phyloP scores from a whole-genome alignment of 2,888 invertebrate species.

The Aphodius sticticus region DNA sequence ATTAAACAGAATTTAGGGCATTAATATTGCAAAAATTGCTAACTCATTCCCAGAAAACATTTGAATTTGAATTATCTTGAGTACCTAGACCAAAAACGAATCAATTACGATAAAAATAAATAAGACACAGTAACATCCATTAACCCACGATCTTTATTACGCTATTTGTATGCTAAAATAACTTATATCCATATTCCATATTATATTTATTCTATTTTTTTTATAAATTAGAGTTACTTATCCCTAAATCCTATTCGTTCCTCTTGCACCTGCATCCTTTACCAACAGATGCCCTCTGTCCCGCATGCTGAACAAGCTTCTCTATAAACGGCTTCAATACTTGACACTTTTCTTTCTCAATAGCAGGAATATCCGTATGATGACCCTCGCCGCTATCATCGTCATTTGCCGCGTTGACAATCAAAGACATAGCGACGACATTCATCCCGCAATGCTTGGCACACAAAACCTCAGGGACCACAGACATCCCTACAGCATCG shows the following conservation, averaged over 20 bases:
- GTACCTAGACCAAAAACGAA: not conserved
- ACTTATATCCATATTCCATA: not conserved
- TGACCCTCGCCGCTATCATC: conserved; percentile 28
- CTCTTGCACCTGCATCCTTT: not conserved
- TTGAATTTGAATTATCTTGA: not conserved
- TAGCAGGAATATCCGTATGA: not conserved
- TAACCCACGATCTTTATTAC: not conserved
- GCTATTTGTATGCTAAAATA: not conserved
- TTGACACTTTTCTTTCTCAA: not conserved
- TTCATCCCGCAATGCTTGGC: conserved; percentile 89
- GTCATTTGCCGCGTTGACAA: conserved; percentile 72
- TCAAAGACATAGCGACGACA: conserved; percentile 88
- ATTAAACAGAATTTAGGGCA: too few relatives aligned
- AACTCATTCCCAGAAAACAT: too few relatives aligned
- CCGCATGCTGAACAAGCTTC: conserved; percentile 12
- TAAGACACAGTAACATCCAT: not conserved
- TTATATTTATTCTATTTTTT: not conserved
- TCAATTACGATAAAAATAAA: not conserved
- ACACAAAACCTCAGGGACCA: conserved; percentile 75
- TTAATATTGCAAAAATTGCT: too few relatives aligned
- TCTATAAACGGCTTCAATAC: conserved; percentile 13
- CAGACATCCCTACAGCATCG: conserved; percentile 81
- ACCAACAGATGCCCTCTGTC: not conserved
- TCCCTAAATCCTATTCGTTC: not conserved
- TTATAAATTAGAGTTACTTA: not conserved